A percentile compares a stretch with the other conserved stretches of the same genome.
These are phyloP conservation scores for Sipha maydis DNA, from an alignment of 2,888 invertebrate genomes.

Conservation along the genomic window DNA sequence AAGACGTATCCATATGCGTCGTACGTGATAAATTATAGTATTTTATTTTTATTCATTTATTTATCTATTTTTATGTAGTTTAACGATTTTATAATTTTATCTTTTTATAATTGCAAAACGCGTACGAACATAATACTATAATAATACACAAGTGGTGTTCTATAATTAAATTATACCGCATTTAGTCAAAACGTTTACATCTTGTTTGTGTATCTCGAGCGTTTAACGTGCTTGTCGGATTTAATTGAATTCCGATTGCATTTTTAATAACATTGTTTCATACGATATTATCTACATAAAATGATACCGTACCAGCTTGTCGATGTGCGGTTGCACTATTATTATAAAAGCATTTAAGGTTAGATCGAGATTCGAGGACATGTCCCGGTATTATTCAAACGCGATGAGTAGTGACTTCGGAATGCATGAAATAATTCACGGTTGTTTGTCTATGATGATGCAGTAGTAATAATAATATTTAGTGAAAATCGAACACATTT, in stretches of 20 bases:
- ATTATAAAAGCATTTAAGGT: not conserved
- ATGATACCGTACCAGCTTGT: not conserved
- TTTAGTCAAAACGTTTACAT: conserved; percentile 17
- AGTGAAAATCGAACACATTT: too few species aligned
- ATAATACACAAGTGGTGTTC: not conserved
- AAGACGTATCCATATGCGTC: too few species aligned
- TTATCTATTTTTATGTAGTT: too few species aligned
- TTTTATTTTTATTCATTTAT: too few species aligned
- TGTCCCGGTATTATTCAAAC: not conserved
- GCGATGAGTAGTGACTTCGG: not conserved
- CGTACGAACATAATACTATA: not conserved
- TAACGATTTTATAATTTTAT: not conserved
- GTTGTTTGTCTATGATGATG: not conserved
- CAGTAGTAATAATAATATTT: not conserved
- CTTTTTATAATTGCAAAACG: not conserved
- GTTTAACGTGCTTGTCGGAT: not conserved
- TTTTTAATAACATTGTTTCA: not conserved
- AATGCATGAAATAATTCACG: not conserved
- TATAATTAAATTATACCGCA: not conserved
- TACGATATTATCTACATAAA: not conserved
- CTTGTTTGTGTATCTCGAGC: too few species aligned
- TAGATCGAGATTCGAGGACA: not conserved
- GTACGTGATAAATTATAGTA: too few species aligned
- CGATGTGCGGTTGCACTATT: not conserved
- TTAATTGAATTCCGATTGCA: not conserved